A percentile compares a stretch with the other conserved stretches of the same genome.
These are phyloP conservation scores for Ia io DNA, from an alignment of 2,113 vertebrate genomes.

Conservation along the genomic window DNA sequence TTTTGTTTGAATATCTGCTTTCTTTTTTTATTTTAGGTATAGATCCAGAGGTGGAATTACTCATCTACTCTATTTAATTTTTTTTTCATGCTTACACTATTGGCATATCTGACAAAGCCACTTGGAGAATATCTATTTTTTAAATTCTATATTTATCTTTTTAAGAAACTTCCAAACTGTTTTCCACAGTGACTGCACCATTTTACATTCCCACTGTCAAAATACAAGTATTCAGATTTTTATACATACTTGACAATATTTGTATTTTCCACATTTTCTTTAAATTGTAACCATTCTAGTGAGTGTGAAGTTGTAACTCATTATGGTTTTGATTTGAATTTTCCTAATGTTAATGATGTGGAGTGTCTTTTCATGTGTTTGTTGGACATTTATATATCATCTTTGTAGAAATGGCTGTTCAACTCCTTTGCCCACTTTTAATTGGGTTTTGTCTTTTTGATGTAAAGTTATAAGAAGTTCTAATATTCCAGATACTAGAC, in stretches of 20 bases:
- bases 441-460: background rate
- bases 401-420: background rate
- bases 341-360: background rate
- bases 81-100: too few species aligned
- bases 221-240: background rate
- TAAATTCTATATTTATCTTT: conserved; percentile 33
- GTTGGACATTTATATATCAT: background rate
- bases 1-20: conserved; percentile 22
- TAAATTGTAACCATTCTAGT: background rate
- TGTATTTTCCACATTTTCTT: background rate
- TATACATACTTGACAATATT: background rate
- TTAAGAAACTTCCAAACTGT: background rate
- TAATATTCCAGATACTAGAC: background rate
- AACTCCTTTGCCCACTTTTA: background rate
- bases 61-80: background rate
- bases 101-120: too few species aligned
- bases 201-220: background rate
- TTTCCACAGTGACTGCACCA: background rate
- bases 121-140: too few species aligned
- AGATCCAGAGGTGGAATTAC: background rate
- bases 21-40: background rate
- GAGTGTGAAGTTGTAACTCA: background rate
- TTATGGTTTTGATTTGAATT: conserved; percentile 8
- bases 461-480: background rate
- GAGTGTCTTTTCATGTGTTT: background rate